phyloP scores from a whole-genome alignment of 1,140 invertebrate species.

The Condylostylus longicornis region DNA sequence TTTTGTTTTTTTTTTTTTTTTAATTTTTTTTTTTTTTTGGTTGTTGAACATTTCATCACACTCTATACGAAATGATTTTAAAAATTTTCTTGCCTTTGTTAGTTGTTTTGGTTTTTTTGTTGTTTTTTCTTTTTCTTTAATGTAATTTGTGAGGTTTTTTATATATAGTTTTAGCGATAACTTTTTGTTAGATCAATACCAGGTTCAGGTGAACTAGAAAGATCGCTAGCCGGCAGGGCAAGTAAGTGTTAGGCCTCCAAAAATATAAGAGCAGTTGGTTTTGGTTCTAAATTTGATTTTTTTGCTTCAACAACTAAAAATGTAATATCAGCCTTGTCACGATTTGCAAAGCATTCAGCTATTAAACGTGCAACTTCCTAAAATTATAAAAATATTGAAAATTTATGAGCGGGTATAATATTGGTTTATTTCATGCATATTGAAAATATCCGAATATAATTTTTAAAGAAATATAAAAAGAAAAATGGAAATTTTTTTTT shows the following conservation, averaged over 20 bases:
- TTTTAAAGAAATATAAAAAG: too few relatives aligned
- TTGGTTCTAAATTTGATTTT: conserved; percentile 75
- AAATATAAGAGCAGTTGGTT: conserved; percentile 73
- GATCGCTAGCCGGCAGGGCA: conserved; percentile 60
- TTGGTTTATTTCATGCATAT: too few relatives aligned
- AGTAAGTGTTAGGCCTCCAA: conserved; percentile 75
- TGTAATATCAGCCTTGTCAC: conserved; percentile 70
- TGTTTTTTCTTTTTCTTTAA: conserved; percentile 28
- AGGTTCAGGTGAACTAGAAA: conserved; percentile 44
- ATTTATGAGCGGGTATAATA: background rate
- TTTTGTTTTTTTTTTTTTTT: conserved; percentile 13
- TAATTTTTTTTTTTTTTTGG: conserved; percentile 8
- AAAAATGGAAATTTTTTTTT: background rate
- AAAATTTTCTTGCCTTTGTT: conserved; percentile 20
- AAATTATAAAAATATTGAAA: conserved; percentile 2
- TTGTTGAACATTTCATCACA: background rate
- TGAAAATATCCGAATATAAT: too few relatives aligned
- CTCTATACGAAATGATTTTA: background rate
- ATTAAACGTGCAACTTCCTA: conserved; percentile 77
- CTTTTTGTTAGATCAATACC: conserved; percentile 44
- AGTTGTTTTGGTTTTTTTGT: conserved; percentile 33
- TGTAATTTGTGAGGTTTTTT: background rate
- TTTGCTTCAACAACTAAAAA: conserved; percentile 80
- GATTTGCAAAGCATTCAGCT: conserved; percentile 73
- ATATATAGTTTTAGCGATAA: background rate